Evolutionary conservation across 64 coral and sea anemone genomes (phyloP).

Genomic region (Dendronephthya gigantea): DNA sequence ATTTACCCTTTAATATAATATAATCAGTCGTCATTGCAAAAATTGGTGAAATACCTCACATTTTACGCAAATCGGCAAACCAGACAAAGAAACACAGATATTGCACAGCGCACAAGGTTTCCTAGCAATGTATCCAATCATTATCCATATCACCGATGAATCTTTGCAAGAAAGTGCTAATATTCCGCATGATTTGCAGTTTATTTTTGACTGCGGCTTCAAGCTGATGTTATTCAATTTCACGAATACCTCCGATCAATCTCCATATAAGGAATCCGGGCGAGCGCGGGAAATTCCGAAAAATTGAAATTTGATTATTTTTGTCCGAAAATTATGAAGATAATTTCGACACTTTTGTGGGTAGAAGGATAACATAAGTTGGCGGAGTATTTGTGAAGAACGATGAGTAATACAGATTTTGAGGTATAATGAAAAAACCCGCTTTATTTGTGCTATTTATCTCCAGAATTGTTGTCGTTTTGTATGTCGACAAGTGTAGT

Average conservation of each 20-base stretch:
- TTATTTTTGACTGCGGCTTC: neutral
- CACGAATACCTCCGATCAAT: neutral
- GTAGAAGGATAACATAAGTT: neutral
- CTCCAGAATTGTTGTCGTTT: neutral
- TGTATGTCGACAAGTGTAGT: neutral
- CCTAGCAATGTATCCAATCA: too few relatives aligned
- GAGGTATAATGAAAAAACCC: neutral
- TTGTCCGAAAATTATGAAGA: neutral
- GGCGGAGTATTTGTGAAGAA: neutral
- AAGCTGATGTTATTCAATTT: neutral
- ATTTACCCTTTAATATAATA: too few relatives aligned
- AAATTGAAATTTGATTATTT: neutral
- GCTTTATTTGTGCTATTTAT: neutral
- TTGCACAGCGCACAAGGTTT: too few relatives aligned
- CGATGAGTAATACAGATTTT: neutral
- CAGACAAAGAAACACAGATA: too few relatives aligned
- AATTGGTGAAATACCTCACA: too few relatives aligned
- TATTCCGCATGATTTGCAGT: too few relatives aligned
- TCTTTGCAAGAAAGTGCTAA: too few relatives aligned
- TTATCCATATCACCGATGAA: too few relatives aligned
- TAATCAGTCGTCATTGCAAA: too few relatives aligned
- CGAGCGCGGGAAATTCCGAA: neutral
- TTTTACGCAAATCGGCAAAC: too few relatives aligned
- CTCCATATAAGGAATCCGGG: neutral
- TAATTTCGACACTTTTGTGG: neutral